Conservation (phyloP, 2,888 invertebrate species). For the Caenorhabditis auriculariae region DNA sequence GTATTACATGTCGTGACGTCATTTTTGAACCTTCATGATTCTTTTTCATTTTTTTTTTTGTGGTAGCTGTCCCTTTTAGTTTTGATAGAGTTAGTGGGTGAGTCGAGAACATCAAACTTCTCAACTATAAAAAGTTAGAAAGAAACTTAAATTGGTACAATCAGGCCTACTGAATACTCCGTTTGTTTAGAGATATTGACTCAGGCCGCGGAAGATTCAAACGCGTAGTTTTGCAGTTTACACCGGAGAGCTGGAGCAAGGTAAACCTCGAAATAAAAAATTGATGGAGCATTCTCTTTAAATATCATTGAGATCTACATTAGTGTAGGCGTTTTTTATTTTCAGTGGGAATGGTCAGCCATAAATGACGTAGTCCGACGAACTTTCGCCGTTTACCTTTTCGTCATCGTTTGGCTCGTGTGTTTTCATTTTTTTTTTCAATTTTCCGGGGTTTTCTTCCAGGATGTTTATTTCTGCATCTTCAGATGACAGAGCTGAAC, state of each 20-base stretch:
- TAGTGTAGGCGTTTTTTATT: no score
- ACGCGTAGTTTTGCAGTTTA: conserved; percentile 93
- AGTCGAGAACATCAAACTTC: no score
- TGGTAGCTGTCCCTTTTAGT: no score
- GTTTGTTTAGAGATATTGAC: conserved; percentile 79
- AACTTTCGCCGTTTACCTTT: conserved; percentile 86
- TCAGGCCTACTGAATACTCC: background rate
- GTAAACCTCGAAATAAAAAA: conserved; percentile 67
- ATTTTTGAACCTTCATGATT: no score
- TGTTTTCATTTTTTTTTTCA: conserved; percentile 66
- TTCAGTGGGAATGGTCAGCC: no score
- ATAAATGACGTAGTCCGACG: conserved; percentile 79
- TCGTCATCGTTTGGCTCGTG: conserved; percentile 94
- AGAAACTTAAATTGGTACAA: no score
- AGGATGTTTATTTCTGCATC: conserved; percentile 21
- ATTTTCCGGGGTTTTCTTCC: background rate
- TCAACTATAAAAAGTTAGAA: no score
- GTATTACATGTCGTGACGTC: no score
- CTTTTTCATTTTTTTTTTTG: no score
- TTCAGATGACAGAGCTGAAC: conserved; percentile 81
- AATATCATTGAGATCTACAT: no score
- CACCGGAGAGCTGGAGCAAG: conserved; percentile 91
- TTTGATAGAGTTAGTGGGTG: no score
- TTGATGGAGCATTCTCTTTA: no score
- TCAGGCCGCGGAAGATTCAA: conserved; percentile 94